Base-by-base conservation (phyloP, 2,888 invertebrate species). In the Clostera curtula region DNA sequence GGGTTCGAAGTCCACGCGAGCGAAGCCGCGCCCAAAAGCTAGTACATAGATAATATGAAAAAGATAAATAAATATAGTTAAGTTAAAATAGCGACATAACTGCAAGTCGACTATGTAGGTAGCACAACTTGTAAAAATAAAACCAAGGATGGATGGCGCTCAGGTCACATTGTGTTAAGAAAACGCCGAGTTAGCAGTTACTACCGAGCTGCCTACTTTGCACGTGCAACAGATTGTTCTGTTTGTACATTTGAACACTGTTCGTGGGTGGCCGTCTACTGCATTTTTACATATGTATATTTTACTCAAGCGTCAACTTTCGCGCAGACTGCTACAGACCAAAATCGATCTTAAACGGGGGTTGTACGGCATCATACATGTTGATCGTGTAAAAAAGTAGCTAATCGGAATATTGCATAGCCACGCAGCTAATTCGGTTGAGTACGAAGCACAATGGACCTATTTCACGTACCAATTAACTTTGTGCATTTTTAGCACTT, bases 391-490 rank as follows among this genome's bases (percentile, higher is more conserved):
- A 56, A 30, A 56, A 58, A 50, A 60, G 52, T 57, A 50, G 56
- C 57, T 67, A 70, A 72, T 70, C 66, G 65, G 56, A 52, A 63
- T 58, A 65, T 57, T 66, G 63, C 66, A 67, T 61, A 64, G 60
- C 58, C 53, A 54, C 50, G 57, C 59, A 56, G 69, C 71, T 75
- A 74, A 76, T 73, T 73, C 69, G 63, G 64, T 69, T 64, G 61
- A 49, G 62, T 67, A 64, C 59, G 58, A 63, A 50, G 48, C 65
- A 77, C 77, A 77, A 77, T 77, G 73, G 73, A 36, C 64, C 65
- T 72, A 77, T 76, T 77, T 76, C 77, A 77, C 75, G 75, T 63
- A 49, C 69, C 72, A 63, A 68, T 75, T 71, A 56, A 67, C 63
- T 70, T 75, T 59, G 63, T 57, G 58, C 56, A 52, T 49, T 66